These are phyloP conservation scores for Hoplostethus atlanticus DNA, from an alignment of 2,797 vertebrate genomes.

Conservation along the genomic window DNA sequence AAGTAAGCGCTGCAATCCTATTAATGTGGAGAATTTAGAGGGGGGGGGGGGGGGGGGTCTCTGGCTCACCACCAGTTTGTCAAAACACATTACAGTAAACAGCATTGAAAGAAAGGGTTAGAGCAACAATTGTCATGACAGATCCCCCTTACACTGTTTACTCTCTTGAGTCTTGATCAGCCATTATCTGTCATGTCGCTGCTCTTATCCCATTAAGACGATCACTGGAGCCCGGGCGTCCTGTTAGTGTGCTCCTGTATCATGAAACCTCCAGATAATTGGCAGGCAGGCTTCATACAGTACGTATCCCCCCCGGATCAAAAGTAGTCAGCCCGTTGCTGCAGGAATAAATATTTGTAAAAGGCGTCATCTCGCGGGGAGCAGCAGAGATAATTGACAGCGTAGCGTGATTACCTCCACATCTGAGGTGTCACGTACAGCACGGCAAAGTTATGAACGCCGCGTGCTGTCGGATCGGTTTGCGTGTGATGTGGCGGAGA, in stretches of 20 bases:
- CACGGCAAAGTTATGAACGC: too few species aligned
- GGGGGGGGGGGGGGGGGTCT: constrained; percentile 21
- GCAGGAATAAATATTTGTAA: neutral
- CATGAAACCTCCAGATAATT: too few species aligned
- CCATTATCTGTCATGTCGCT: neutral
- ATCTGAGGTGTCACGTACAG: too few species aligned
- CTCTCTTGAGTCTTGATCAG: neutral
- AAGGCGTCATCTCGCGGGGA: neutral
- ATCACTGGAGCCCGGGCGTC: neutral
- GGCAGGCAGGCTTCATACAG: neutral
- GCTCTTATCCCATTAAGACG: neutral
- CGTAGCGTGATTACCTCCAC: neutral
- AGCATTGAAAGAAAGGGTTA: constrained; percentile 1
- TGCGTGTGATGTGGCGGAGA: too few species aligned
- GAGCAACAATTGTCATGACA: neutral
- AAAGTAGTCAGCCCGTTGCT: constrained; percentile 8
- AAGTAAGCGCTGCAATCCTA: constrained; percentile 44
- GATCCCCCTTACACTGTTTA: neutral
- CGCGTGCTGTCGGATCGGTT: too few species aligned
- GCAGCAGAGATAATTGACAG: constrained; percentile 5
- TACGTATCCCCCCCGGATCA: neutral
- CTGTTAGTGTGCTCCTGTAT: constrained; percentile 7
- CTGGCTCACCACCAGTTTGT: constrained; percentile 42
- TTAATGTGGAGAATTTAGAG: constrained; percentile 45
- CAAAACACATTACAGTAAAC: neutral